These are phyloP conservation scores for Myanophis thanlyinensis DNA, from an alignment of 2,113 vertebrate species.

Conservation along the genomic window DNA sequence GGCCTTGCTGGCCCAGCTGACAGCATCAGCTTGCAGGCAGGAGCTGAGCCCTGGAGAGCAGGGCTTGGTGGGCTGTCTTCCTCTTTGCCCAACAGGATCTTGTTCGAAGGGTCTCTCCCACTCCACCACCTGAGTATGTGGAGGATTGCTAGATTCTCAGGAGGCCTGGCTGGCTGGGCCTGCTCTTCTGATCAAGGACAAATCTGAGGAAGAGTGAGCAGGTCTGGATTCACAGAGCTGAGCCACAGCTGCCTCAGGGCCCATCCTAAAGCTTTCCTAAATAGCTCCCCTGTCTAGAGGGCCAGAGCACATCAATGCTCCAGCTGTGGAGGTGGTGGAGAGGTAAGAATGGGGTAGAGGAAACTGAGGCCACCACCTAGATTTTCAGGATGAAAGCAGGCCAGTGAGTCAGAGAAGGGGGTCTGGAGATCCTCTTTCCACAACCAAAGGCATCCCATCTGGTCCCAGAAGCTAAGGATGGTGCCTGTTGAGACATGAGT, in stretches of 20 bases:
- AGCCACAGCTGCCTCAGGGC: not conserved
- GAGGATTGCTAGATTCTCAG: not conserved
- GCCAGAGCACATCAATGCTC: not conserved
- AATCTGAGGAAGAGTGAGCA: not conserved
- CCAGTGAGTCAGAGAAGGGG: not conserved
- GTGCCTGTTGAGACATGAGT: conserved; percentile 33
- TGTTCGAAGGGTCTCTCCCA: not conserved
- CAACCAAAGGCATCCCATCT: not conserved
- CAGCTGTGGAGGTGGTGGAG: not conserved
- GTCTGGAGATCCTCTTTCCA: not conserved
- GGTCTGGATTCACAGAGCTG: not conserved
- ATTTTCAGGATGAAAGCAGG: not conserved
- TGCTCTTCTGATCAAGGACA: not conserved
- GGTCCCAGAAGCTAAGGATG: not conserved
- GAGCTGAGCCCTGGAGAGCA: not conserved
- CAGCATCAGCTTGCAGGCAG: not conserved
- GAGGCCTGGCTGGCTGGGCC: not conserved
- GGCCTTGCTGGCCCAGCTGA: not conserved
- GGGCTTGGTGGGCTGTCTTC: not conserved
- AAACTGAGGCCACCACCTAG: not conserved
- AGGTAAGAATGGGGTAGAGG: not conserved
- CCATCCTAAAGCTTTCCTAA: not conserved
- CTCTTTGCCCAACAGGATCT: not conserved
- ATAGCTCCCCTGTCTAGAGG: too few relatives aligned
- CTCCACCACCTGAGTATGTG: not conserved